A percentile compares a stretch with the other conserved stretches of the same genome.
Conservation (phyloP, 2,888 invertebrate species). For the Rhingia campestris region DNA sequence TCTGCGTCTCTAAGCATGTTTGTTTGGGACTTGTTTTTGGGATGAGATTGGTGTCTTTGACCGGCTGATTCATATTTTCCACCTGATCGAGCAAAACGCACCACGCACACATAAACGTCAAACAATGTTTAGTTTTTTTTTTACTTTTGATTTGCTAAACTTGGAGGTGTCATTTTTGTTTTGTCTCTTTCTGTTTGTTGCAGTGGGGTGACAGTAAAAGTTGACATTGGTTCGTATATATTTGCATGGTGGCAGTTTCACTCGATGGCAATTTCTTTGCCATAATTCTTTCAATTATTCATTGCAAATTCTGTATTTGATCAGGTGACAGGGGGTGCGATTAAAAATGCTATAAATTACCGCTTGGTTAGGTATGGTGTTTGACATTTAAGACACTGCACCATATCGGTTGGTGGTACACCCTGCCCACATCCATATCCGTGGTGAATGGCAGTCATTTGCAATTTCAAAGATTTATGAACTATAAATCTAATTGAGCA, state of each 20-base stretch:
- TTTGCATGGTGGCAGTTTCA: conserved; percentile 39
- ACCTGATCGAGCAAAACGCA: conserved; percentile 57
- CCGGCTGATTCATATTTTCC: conserved; percentile 71
- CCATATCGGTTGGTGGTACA: conserved; percentile 22
- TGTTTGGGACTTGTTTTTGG: conserved; percentile 52
- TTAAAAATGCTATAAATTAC: conserved; percentile 39
- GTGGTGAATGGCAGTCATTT: conserved; percentile 47
- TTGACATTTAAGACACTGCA: conserved; percentile 44
- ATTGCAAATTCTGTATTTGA: conserved; percentile 46
- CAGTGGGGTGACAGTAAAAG: conserved; percentile 36
- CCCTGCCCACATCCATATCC: conserved; percentile 34
- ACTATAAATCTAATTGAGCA: conserved; percentile 36
- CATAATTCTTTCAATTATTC: conserved; percentile 46
- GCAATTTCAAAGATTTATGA: conserved; percentile 65
- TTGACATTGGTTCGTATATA: conserved; percentile 25
- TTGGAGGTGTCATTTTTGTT: conserved; percentile 7
- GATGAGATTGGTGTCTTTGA: conserved; percentile 65
- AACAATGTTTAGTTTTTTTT: background rate
- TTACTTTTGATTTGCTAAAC: conserved; percentile 16
- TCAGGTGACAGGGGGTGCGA: conserved; percentile 56
- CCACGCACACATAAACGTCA: background rate
- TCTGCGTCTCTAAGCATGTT: conserved; percentile 12
- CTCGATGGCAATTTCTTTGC: conserved; percentile 35
- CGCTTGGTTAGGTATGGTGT: conserved; percentile 17
- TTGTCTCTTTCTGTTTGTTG: background rate